phyloP scores from a whole-genome alignment of 2,113 vertebrate genomes.

The Paracanthobrama guichenoti region DNA sequence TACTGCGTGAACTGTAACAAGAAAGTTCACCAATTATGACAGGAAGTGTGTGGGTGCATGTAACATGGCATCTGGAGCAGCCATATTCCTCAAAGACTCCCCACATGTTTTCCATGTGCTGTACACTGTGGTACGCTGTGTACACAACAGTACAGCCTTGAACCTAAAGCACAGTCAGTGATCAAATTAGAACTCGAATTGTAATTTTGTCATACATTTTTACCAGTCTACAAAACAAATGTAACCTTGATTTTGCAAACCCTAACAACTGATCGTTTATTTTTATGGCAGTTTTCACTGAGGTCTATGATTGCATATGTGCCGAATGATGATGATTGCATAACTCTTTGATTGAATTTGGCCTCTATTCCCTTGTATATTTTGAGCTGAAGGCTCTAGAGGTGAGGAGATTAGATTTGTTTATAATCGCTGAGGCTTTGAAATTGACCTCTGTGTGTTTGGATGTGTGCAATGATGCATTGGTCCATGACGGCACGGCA shows the following conservation, averaged over 20 bases:
- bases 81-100: constrained; percentile 24
- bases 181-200: constrained; percentile 7
- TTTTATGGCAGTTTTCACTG: constrained; percentile 4
- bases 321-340: constrained; percentile 18
- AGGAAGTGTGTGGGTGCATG: constrained; percentile 48
- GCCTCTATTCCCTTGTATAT: constrained; percentile 31
- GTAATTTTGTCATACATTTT: constrained; percentile 19
- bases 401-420: constrained; percentile 55
- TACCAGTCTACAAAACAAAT: background rate
- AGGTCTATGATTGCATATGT: constrained; percentile 19
- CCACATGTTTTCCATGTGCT: constrained; percentile 44
- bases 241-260: constrained; percentile 19
- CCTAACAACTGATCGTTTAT: constrained; percentile 18
- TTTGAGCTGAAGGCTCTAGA: constrained; percentile 41
- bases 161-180: background rate
- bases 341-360: constrained; percentile 31
- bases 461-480: constrained; percentile 50
- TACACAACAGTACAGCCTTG: no score
- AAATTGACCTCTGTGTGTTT: constrained; percentile 59
- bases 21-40: constrained; percentile 49
- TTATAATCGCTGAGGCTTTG: constrained; percentile 52
- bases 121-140: background rate
- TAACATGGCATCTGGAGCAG: constrained; percentile 47
- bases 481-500: constrained; percentile 44
- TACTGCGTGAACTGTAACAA: constrained; percentile 26